Evolutionary conservation across 92 coral and sea anemone species (phyloP), one percentile per base, ranked within the genome.

Genomic region (Epizoanthus ramosus): DNA sequence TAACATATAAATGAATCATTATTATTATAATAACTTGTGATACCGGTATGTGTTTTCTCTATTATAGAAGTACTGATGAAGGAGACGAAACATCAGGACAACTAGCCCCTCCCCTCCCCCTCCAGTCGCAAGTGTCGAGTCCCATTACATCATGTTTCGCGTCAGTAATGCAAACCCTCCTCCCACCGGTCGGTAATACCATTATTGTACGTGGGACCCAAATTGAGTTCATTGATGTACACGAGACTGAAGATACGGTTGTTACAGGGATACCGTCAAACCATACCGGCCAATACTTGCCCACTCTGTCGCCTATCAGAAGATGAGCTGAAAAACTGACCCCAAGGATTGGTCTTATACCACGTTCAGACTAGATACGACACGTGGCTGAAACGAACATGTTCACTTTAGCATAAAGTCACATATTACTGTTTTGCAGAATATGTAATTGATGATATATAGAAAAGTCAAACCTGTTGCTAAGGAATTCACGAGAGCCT

Each of bases 111-210:
- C 31, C 80, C 66, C 17, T 74, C 65, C 31, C 58, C 31, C 41
- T 16, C 79, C 41, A 73, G 31, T 12, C 37, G 10, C 79, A 73
- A 25, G n/a, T 73, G 65, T 33, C 79, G 8, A 43, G 50, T 73
- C 28, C 43, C 2, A 63, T 73, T 22, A 52, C 41, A 50, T 74
- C 65, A 9, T 74, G 80, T 74, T 74, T 74, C 16, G 58, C 80
- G 50, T 74, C 80, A 57, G 80, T 74, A 47, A 74, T 74, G 80
- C 65, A 74, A 57, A 74, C 80, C 15, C 64, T 74, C 25, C 66
- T 74, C 3, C 80, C 80, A 9, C 80, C 80, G 18, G 25, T 74
- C 2, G 66, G 80, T 4, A 74, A 47, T 57, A 75, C 67, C 17
- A 24, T 58, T 56, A 58, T 75, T 56, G 45, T 53, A 58, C 80